Percentiles rank a stretch among this genome's conserved stretches.
phyloP scores from a whole-genome alignment of 2,888 invertebrate genomes.

The Agonum fuliginosum region DNA sequence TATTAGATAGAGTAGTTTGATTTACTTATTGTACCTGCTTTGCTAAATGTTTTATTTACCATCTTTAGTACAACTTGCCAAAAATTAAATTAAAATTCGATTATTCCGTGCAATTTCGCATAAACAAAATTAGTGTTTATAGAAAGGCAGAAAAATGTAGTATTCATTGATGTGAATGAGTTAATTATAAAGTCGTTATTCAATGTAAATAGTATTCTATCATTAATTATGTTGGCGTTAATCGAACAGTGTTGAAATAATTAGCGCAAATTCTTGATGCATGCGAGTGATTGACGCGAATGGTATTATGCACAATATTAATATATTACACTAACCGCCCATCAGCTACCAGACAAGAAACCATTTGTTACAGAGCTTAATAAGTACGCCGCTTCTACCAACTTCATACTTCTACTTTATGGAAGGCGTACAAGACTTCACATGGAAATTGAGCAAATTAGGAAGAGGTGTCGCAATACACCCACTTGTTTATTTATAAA shows the following conservation, averaged over 20 bases:
- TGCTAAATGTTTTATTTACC: no score
- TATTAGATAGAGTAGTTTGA: no score
- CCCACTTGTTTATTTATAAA: no score
- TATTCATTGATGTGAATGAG: constrained; percentile 8
- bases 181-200: constrained; percentile 19
- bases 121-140: neutral
- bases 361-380: constrained; percentile 11
- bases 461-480: no score
- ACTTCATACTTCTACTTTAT: no score
- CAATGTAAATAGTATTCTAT: constrained; percentile 13
- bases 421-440: no score
- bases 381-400: neutral
- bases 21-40: no score
- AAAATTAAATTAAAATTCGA: no score
- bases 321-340: neutral
- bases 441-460: no score
- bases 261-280: constrained; percentile 41
- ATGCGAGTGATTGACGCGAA: constrained; percentile 19
- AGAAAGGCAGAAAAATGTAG: no score
- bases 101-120: no score
- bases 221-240: constrained; percentile 39
- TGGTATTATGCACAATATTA: constrained; percentile 33
- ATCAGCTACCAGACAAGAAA: constrained; percentile 5
- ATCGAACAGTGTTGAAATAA: constrained; percentile 33
- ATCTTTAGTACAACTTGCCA: no score